Conservation (phyloP, 2,888 invertebrate species). For the Xanthia togata region DNA sequence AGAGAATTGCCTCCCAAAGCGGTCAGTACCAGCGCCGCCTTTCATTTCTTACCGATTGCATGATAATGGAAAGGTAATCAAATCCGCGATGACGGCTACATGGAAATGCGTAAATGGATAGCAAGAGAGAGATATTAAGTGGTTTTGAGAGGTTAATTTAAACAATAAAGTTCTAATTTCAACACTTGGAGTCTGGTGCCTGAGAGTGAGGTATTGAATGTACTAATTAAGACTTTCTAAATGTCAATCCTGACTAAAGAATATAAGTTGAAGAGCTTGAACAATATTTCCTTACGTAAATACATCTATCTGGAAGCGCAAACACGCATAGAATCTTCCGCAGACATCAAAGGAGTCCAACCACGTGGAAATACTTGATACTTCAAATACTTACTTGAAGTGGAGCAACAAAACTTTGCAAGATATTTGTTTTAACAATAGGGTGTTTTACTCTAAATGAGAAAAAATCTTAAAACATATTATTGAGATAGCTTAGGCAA, state of each 20-base stretch:
- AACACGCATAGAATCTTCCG: slow-evolving; percentile 9
- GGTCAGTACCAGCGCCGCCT: slow-evolving; percentile 61
- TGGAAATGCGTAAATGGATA: slow-evolving; percentile 64
- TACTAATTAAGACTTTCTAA: slow-evolving; percentile 30
- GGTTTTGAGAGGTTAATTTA: slow-evolving; percentile 34
- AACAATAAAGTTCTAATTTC: slow-evolving; percentile 48
- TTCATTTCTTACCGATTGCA: slow-evolving; percentile 74
- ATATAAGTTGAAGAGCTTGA: neutral
- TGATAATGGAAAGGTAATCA: slow-evolving; percentile 80
- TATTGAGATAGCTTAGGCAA: too few species aligned
- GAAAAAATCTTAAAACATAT: too few species aligned
- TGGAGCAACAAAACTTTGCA: neutral
- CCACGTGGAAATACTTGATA: slow-evolving; percentile 16
- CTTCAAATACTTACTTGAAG: neutral
- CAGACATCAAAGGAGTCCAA: slow-evolving; percentile 36
- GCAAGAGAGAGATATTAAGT: slow-evolving; percentile 40
- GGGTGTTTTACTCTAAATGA: too few species aligned
- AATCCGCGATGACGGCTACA: slow-evolving; percentile 69
- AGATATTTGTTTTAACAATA: neutral
- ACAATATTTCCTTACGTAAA: neutral
- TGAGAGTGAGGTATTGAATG: slow-evolving; percentile 4
- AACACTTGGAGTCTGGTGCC: neutral
- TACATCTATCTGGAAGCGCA: neutral
- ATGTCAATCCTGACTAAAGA: neutral
- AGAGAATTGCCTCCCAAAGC: slow-evolving; percentile 62